A percentile compares a stretch with the other conserved stretches of the same genome.
These are phyloP conservation scores for Dryas iulia DNA, from an alignment of 1,140 invertebrate species.

Conservation along the genomic window DNA sequence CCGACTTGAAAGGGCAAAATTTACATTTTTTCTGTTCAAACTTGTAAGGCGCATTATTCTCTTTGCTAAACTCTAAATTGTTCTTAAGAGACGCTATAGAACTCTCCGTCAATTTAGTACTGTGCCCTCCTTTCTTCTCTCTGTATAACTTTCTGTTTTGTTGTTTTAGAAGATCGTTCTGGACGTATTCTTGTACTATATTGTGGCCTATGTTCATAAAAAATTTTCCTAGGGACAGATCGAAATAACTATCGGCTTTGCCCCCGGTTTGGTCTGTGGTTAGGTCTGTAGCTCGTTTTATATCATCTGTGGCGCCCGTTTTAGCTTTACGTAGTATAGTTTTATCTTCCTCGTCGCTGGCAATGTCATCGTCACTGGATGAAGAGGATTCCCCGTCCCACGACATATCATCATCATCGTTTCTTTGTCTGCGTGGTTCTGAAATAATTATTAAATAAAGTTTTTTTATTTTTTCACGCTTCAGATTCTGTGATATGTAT, in stretches of 20 bases:
- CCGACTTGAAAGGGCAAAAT: constrained; percentile 95
- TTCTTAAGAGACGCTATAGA: constrained; percentile 90
- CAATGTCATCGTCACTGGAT: constrained; percentile 79
- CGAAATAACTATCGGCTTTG: constrained; percentile 86
- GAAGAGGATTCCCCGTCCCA: constrained; percentile 76
- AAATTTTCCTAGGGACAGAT: constrained; percentile 93
- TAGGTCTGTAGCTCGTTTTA: constrained; percentile 70
- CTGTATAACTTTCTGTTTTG: constrained; percentile 89
- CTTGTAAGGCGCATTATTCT: constrained; percentile 92
- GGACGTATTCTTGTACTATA: constrained; percentile 95
- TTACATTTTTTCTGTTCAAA: constrained; percentile 91
- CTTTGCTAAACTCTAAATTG: constrained; percentile 92
- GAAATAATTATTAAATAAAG: too few species aligned
- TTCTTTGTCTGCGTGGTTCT: constrained; percentile 43
- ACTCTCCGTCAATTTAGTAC: constrained; percentile 86
- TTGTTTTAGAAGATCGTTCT: constrained; percentile 92
- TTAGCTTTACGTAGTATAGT: constrained; percentile 81
- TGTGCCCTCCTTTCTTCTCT: constrained; percentile 82
- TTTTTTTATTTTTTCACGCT: too few species aligned
- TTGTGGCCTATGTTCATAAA: constrained; percentile 95
- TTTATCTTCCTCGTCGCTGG: constrained; percentile 75
- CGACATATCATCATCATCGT: constrained; percentile 68
- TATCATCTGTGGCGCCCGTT: constrained; percentile 75
- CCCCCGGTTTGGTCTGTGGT: constrained; percentile 52
- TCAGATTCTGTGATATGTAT: too few species aligned